Base-by-base conservation (phyloP, 2,888 invertebrate species). In the Agrochola lota region DNA sequence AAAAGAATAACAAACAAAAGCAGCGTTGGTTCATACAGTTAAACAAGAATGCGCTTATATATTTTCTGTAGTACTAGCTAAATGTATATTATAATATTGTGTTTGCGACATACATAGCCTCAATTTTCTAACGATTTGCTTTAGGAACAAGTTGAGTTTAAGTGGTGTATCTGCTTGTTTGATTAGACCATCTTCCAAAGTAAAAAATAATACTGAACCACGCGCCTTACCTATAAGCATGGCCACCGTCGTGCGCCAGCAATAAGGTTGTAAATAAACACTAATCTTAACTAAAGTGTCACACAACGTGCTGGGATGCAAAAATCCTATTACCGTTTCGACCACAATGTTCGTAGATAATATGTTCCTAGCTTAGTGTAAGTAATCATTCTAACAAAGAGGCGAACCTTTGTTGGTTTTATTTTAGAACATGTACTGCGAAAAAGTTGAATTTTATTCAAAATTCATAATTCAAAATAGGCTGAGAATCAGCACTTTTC, bases 211-310 rank as follows among this genome's bases (percentile, higher is more conserved):
- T 40, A 40, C 1, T 20, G 23, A 49, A n/a, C 1, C 30, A 15
- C 4, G 15, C 0, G 15, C 6, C 49, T 5, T 30, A 40, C 63
- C 1, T 52, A 20, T 1, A 3, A 17, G 2, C 26, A 26, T 20
- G 12, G 26, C 17, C 26, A 6, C 15, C 11, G 1, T 30, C 4
- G 11, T 52, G n/a, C 15, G 6, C 35, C 15, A 46, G 40, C 2
- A 66, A 30, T 64, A n/a, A 62, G 60, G 75, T 66, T 67, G 66
- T 71, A 75, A 71, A 80, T 80, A 75, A 75, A 70, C 40, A 66
- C 64, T 59, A 66, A 67, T 80, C 70, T 71, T 67, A 62, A 75
- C 59, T 80, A 57, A 80, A 80, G 60, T 80, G 52, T 67, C 59
- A 59, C 60, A 60, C 30, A 23, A 60, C 15, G 57, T 17, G 71